phyloP scores from a whole-genome alignment of 2,113 vertebrate species.

The Collichthys lucidus region DNA sequence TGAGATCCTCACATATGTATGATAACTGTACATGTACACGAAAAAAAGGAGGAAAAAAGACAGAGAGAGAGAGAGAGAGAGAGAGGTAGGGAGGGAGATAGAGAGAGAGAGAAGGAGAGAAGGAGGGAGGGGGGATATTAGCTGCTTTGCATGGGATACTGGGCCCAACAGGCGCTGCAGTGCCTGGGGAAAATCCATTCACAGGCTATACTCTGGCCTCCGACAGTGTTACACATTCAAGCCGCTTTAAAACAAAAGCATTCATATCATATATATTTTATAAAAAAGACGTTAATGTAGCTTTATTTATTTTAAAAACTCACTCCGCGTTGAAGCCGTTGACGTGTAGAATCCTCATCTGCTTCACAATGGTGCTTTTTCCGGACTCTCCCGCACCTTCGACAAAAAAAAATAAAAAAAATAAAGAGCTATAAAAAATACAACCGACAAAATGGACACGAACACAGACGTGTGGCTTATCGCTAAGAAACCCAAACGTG shows the following conservation, averaged over 20 bases:
- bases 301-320: slow-evolving; percentile 70
- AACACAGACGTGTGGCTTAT: neutral
- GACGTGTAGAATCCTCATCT: slow-evolving; percentile 99
- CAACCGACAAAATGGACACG: slow-evolving; percentile 21
- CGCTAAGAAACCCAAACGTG: neutral
- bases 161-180: slow-evolving; percentile 91
- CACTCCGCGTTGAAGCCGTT: slow-evolving; percentile 99
- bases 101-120: neutral
- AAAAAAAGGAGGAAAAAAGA: slow-evolving; percentile 23
- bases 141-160: slow-evolving; percentile 84
- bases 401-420: slow-evolving; percentile 16
- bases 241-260: slow-evolving; percentile 32
- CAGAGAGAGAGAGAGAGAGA: too few species aligned
- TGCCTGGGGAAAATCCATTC: slow-evolving; percentile 78
- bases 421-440: slow-evolving; percentile 52
- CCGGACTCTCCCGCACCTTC: slow-evolving; percentile 98
- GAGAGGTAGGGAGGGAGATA: neutral
- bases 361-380: slow-evolving; percentile 99
- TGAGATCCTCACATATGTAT: slow-evolving; percentile 50
- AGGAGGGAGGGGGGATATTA: slow-evolving; percentile 39
- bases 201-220: slow-evolving; percentile 54
- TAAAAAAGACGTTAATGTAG: neutral
- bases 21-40: slow-evolving; percentile 31
- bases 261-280: neutral
- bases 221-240: slow-evolving; percentile 43